Conservation (phyloP, 1,140 invertebrate genomes). For the Globodera ellingtonae region DNA sequence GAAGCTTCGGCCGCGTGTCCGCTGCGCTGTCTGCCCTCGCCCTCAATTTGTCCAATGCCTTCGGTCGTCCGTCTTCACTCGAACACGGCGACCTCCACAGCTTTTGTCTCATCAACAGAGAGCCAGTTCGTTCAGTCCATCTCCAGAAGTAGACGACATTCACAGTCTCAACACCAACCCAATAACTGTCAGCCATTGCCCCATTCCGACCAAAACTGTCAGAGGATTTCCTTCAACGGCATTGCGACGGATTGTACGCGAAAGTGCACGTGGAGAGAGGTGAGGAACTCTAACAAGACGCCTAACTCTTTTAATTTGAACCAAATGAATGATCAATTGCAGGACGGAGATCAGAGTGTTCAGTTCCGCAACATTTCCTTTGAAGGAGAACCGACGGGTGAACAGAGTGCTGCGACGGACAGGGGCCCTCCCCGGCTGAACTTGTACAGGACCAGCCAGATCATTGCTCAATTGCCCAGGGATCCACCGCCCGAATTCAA, state of each 20-base stretch:
- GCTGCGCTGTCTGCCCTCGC: neutral
- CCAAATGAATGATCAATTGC: neutral
- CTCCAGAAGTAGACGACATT: neutral
- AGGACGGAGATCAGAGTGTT: constrained; percentile 16
- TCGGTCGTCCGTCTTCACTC: neutral
- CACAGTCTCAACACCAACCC: neutral
- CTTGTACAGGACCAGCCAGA: constrained; percentile 30
- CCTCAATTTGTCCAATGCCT: neutral
- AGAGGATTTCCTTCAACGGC: neutral
- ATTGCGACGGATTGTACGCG: neutral
- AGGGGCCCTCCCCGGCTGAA: constrained; percentile 25
- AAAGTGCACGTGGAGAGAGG: neutral
- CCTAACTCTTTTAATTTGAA: neutral
- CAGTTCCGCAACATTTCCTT: constrained; percentile 23
- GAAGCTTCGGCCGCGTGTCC: neutral
- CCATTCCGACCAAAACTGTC: neutral
- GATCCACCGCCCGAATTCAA: constrained; percentile 21
- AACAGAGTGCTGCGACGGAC: neutral
- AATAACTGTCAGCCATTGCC: neutral
- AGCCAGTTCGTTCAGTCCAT: neutral
- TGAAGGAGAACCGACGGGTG: neutral
- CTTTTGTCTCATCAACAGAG: neutral
- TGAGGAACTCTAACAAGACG: neutral
- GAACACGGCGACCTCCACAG: neutral
- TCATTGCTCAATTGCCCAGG: constrained; percentile 26